Percentiles rank a stretch among this genome's conserved stretches.
These are phyloP conservation scores for Struthidea cinerea DNA, from an alignment of 2,113 vertebrate genomes.

Conservation along the genomic window DNA sequence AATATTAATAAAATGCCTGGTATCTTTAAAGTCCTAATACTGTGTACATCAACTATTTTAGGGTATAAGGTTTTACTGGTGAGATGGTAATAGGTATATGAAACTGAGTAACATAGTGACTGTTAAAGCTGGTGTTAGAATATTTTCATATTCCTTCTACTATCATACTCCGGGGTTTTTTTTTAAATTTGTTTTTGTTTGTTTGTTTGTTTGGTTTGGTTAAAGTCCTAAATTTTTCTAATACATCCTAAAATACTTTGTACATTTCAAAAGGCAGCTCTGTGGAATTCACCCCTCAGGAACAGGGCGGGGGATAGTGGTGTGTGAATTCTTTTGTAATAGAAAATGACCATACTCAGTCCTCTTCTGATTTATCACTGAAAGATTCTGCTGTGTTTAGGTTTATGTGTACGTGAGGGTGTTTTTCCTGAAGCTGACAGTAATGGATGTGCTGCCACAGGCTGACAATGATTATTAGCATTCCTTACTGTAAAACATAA, in stretches of 20 bases:
- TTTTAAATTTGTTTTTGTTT: background rate
- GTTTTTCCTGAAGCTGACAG: background rate
- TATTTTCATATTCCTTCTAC: background rate
- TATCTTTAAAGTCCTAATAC: background rate
- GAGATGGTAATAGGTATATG: background rate
- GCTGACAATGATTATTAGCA: background rate
- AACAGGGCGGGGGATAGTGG: background rate
- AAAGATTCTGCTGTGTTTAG: background rate
- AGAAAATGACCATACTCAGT: background rate
- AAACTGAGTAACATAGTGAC: background rate
- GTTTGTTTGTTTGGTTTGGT: background rate
- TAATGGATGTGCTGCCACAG: background rate
- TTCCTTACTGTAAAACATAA: background rate
- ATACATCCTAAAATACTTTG: background rate
- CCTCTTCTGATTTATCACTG: background rate
- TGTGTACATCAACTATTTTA: background rate
- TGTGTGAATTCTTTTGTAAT: background rate
- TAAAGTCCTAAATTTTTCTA: background rate
- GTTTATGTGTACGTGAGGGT: background rate
- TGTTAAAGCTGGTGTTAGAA: background rate
- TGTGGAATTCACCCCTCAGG: background rate
- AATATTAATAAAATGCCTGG: background rate
- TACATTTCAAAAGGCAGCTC: background rate
- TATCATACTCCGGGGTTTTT: accelerated
- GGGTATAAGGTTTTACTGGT: background rate